Base-by-base conservation (phyloP, 2,888 invertebrate genomes). In the Agrypnus murinus region DNA sequence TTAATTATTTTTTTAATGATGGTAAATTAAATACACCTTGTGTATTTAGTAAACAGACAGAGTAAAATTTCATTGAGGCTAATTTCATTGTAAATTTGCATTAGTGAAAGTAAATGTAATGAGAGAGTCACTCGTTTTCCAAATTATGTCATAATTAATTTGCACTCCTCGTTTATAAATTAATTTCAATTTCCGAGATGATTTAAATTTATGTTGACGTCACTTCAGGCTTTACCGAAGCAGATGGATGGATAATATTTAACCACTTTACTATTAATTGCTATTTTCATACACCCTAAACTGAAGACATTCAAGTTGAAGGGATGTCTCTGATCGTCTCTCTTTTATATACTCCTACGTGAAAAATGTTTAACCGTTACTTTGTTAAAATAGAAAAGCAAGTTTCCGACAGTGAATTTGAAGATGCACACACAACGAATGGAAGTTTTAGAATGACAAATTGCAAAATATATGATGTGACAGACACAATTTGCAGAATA, bases 401-500 rank as follows among this genome's bases (percentile, higher is more conserved):
- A 25, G 25, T 25, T 25, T 25, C 5, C 25, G 55, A 15, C 36
- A 32, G 50, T 50, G 31, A 50, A 50, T 71, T 69, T 68, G 45
- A 55, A 69, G 67, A 72, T 68, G 74, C 74, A 73, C 74, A 74
- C 74, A 73, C 74, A 74, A 57, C 71, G 62, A 63, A 60, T 59
- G 62, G 55, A 71, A 66, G 65, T 68, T 68, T 71, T 66, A 77
- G 77, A 75, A 82, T 81, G 83, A 83, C 82, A 82, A 83, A 83
- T 83, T 81, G 78, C 79, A 68, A 70, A 77, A 80, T 79, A 80
- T 80, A 78, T 77, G 79, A 77, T 75, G 77, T 80, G 82, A 81
- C 81, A 80, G 80, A 77, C 77, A 81, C 83, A 84, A 84, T 84
- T 84, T 84, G 80, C 80, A 78, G 80, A 81, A 82, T 83, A 81